Evolutionary conservation across 1,140 invertebrate species (phyloP).

Genomic region (Pseudomyrmex pallidus): DNA sequence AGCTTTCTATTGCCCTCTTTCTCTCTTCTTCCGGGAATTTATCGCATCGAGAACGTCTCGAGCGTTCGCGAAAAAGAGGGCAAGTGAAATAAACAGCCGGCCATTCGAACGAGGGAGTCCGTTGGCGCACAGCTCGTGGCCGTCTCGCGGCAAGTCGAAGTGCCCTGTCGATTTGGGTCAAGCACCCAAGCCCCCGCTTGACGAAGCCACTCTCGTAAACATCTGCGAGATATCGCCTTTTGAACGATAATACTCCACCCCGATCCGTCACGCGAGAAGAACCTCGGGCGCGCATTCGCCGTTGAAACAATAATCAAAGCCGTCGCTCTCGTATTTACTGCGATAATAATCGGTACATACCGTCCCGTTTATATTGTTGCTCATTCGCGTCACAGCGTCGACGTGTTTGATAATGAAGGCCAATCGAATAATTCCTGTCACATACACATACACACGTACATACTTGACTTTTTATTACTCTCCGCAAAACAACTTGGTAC

Average conservation of each 20-base stretch:
- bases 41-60: slow-evolving; percentile 56
- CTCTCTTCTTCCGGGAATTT: slow-evolving; percentile 13
- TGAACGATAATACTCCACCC: slow-evolving; percentile 51
- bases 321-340: slow-evolving; percentile 20
- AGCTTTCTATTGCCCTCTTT: slow-evolving; percentile 40
- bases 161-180: slow-evolving; percentile 68
- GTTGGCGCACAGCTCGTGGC: background rate
- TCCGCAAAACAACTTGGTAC: background rate
- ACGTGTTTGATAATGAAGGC: background rate
- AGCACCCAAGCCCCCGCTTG: slow-evolving; percentile 49
- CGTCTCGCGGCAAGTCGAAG: slow-evolving; percentile 47
- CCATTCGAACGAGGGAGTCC: slow-evolving; percentile 7
- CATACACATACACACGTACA: no score
- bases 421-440: background rate
- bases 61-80: slow-evolving; percentile 18
- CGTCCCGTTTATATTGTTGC: background rate
- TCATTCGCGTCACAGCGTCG: background rate
- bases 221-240: slow-evolving; percentile 68
- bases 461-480: background rate
- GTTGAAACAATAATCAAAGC: slow-evolving; percentile 65
- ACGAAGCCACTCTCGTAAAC: slow-evolving; percentile 69
- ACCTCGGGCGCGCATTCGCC: slow-evolving; percentile 9
- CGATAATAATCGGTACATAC: slow-evolving; percentile 51
- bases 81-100: slow-evolving; percentile 60
- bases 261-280: slow-evolving; percentile 21